Percentiles rank a stretch among this genome's conserved stretches.
phyloP scores from a whole-genome alignment of 2,888 invertebrate species.

The Seladonia tumulorum region DNA sequence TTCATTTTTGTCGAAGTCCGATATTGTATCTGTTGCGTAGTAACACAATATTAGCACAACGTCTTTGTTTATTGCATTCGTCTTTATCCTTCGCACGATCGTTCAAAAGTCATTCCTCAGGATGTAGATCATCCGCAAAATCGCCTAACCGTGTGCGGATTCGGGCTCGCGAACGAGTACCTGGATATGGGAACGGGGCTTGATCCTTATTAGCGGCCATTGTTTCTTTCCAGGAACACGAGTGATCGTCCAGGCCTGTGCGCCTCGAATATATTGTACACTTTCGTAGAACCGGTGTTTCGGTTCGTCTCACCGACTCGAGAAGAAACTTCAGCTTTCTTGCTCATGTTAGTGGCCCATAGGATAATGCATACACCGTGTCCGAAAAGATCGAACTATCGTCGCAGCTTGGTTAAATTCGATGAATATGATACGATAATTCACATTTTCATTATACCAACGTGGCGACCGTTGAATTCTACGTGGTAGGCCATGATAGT shows the following conservation, averaged over 20 bases:
- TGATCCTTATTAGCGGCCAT: slow-evolving; percentile 52
- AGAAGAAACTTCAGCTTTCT: neutral
- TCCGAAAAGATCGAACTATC: neutral
- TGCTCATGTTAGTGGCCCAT: neutral
- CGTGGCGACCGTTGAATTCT: neutral
- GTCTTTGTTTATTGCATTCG: neutral
- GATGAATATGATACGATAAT: neutral
- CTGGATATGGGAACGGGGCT: slow-evolving; percentile 38
- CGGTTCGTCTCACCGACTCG: slow-evolving; percentile 19
- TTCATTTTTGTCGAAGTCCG: too few relatives aligned
- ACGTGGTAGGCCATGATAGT: neutral
- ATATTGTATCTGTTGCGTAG: neutral
- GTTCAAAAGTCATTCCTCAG: neutral
- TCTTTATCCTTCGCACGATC: neutral
- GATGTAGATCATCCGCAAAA: neutral
- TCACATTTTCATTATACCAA: neutral
- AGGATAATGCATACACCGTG: neutral
- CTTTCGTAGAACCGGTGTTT: neutral
- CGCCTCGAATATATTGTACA: neutral
- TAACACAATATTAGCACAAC: neutral
- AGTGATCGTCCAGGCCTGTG: slow-evolving; percentile 24
- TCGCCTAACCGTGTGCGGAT: neutral
- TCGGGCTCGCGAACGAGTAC: slow-evolving; percentile 23
- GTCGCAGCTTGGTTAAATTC: neutral
- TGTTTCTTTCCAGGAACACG: slow-evolving; percentile 48